Evolutionary conservation across 2,888 invertebrate species (phyloP), one percentile per base, ranked within the genome.

Genomic region (Parnassius mnemosyne): DNA sequence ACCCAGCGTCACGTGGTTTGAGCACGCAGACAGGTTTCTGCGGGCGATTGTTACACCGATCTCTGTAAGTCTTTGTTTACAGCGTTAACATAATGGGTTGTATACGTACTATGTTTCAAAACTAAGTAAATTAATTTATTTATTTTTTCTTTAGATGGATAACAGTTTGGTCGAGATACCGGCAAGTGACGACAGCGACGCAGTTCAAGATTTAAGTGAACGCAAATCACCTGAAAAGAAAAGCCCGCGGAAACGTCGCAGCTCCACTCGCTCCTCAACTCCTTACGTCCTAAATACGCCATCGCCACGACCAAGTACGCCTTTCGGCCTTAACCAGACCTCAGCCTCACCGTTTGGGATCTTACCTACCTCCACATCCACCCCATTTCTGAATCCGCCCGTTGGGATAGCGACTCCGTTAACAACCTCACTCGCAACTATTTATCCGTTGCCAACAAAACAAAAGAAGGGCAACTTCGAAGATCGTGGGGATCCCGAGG

Each of bases 1-100:
- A 70, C 92, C 92, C 66, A 91, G 90, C 82, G 91, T 92, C 88
- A 90, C 90, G 87, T 92, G 92, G 92, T 92, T 91, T 80, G 89
- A 91, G 76, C 91, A 91, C 85, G 91, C 91, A 81, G 92, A 92
- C 90, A 89, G 90, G 88, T 92, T 92, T 81, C 87, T 92, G 74
- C 86, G 91, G 75, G 90, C 91, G 77, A 91, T 92, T 82, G 92
- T 92, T 84, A 91, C 91, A 66, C 92, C 91, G 78, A 90, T 89
- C 82, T 91, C 91, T 69, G 91, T 91, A 81, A 90, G 90, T 86
- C 66, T 67, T 69, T 72, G 71, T 71, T 72, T 71, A 72, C 70
- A 58, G 59, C 56, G 51, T 51, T 43, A 42, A 12, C 11, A 13
- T 59, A 56, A 34, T 60, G 62, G 66, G 63, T 63, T 62, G 64